These are phyloP conservation scores for Allophyes oxyacanthae DNA, from an alignment of 2,888 invertebrate genomes.

Conservation along the genomic window DNA sequence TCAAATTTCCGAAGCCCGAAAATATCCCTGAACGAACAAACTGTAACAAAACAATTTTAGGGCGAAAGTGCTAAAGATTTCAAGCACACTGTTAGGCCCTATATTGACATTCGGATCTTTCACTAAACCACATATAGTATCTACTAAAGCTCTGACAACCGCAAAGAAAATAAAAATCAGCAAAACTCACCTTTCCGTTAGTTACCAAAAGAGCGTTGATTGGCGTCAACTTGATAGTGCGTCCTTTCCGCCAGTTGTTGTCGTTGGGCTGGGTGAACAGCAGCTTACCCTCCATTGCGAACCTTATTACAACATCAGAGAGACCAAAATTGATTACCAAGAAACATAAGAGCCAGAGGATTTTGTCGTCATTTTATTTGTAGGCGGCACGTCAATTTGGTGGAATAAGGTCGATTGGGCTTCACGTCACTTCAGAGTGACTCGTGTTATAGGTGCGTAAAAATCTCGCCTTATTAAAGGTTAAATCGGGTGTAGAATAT, in stretches of 20 bases:
- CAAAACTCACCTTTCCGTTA: conserved; percentile 94
- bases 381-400: conserved; percentile 47
- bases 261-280: conserved; percentile 97
- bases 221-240: conserved; percentile 96
- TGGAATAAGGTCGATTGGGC: conserved; percentile 53
- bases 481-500: conserved; percentile 28
- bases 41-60: too few relatives aligned
- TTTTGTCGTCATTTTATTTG: conserved; percentile 50
- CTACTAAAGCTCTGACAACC: not conserved
- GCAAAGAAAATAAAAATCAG: conserved; percentile 34
- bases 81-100: too few relatives aligned
- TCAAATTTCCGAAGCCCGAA: too few relatives aligned
- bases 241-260: conserved; percentile 96
- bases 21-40: too few relatives aligned
- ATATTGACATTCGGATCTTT: conserved; percentile 13
- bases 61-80: too few relatives aligned
- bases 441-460: conserved; percentile 35
- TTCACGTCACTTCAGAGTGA: conserved; percentile 42
- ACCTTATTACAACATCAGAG: conserved; percentile 81
- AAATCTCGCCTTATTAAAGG: conserved; percentile 44
- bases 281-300: conserved; percentile 96
- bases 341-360: conserved; percentile 14
- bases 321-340: conserved; percentile 45
- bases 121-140: not conserved
- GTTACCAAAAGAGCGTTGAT: conserved; percentile 97